These are phyloP conservation scores for Eledona agricola DNA, from an alignment of 2,888 invertebrate species.

Conservation along the genomic window DNA sequence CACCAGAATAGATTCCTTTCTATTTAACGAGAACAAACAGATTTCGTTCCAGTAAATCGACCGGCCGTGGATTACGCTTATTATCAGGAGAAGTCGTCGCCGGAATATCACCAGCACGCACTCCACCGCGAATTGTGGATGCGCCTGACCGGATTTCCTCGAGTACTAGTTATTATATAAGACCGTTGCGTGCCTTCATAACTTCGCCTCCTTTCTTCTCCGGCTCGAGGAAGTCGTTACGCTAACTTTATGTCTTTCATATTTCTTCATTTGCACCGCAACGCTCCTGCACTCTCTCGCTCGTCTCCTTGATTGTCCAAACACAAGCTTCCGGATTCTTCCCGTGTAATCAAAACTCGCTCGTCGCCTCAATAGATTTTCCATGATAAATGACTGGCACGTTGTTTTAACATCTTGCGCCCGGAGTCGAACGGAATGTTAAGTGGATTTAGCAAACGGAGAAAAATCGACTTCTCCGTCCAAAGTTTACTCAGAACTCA, in stretches of 20 bases:
- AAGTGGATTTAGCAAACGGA: conserved; percentile 26
- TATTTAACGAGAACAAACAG: conserved; percentile 52
- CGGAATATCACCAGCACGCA: conserved; percentile 12
- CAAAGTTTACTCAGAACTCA: conserved; percentile 25
- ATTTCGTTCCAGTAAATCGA: conserved; percentile 49
- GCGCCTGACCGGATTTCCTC: conserved; percentile 37
- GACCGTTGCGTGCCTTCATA: conserved; percentile 57
- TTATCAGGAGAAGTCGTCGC: conserved; percentile 38
- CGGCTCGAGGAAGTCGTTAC: conserved; percentile 56
- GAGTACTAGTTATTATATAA: conserved; percentile 48
- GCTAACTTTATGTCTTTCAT: conserved; percentile 62
- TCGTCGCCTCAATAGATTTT: conserved; percentile 16
- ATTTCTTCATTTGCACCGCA: conserved; percentile 60
- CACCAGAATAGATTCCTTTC: conserved; percentile 49
- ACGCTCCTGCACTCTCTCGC: conserved; percentile 27
- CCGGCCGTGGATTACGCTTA: conserved; percentile 39
- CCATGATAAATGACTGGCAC: conserved; percentile 25
- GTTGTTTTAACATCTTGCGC: conserved; percentile 26
- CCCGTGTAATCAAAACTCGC: conserved; percentile 15
- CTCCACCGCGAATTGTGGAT: conserved; percentile 9
- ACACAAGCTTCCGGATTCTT: conserved; percentile 6
- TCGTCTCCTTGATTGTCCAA: conserved; percentile 12
- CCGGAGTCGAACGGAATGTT: conserved; percentile 15
- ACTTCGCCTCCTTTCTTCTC: conserved; percentile 56
- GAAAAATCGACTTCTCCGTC: conserved; percentile 21